Evolutionary conservation across 1,140 invertebrate genomes (phyloP).

Genomic region (Drosophila obscura): DNA sequence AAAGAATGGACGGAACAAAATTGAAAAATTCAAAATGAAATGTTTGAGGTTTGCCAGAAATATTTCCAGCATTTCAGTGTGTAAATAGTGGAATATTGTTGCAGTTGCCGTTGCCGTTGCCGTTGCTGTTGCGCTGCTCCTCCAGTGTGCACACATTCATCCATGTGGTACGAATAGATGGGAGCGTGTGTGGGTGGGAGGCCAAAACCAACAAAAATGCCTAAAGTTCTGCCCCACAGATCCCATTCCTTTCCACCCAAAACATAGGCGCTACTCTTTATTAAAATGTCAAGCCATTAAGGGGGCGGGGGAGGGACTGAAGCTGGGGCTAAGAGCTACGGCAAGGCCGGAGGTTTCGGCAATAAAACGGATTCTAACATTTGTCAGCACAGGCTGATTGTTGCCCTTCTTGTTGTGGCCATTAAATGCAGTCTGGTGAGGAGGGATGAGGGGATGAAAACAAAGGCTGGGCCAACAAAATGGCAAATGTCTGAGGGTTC

Average conservation of each 20-base stretch:
- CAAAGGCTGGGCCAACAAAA: constrained; percentile 46
- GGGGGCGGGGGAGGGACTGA: not conserved
- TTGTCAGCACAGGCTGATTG: constrained; percentile 32
- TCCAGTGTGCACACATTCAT: no score
- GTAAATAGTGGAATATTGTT: constrained; percentile 52
- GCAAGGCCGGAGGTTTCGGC: constrained; percentile 9
- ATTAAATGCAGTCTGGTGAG: constrained; percentile 47
- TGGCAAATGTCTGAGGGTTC: constrained; percentile 12
- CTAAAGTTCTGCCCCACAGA: constrained; percentile 38
- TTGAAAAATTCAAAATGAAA: constrained; percentile 64
- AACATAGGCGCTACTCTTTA: constrained; percentile 48
- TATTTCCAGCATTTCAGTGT: constrained; percentile 64
- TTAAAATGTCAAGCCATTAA: constrained; percentile 77
- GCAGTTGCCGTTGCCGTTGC: not conserved
- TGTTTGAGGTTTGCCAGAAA: constrained; percentile 78
- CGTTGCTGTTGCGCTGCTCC: not conserved
- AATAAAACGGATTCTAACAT: constrained; percentile 53
- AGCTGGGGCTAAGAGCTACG: no score
- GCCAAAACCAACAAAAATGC: constrained; percentile 51
- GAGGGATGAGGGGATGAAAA: constrained; percentile 12
- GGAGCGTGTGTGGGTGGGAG: constrained; percentile 8
- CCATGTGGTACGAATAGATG: not conserved
- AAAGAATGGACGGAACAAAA: constrained; percentile 15
- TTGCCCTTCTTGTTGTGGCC: constrained; percentile 6
- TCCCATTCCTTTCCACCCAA: not conserved